Base-by-base conservation (phyloP, 2,888 invertebrate species). In the Acrobasis repandana region DNA sequence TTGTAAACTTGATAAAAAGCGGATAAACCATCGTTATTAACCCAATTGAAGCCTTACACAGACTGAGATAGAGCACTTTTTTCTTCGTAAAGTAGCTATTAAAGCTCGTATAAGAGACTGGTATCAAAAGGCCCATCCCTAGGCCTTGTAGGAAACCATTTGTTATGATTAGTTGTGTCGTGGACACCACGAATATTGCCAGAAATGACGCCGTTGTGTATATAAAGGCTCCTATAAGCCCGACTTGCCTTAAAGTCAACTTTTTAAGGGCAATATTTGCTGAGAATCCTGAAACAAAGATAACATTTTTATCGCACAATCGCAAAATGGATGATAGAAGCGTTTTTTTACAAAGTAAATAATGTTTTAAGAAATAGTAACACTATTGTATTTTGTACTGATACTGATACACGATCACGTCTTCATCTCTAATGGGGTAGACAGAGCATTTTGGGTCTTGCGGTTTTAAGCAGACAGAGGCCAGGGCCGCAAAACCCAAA, bases 81-180 rank as follows among this genome's bases (percentile, higher is more conserved):
- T 93, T 95, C 82, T 94, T 93, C 16, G 95, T 94, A 69, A 96
- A 96, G 72, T 95, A 96, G 64, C 94, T 93, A 73, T 96, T 96
- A 71, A 96, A 95, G 62, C 95, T 94, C 0, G 96, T 95, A 70
- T 95, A 95, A 0, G 94, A 92, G 47, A 95, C 93, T n/a, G 96
- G 95, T 69, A 96, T 92, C 71, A 96, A 94, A 4, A 96, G 78
- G 0, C 96, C 96, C 78, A 95, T 93, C 60, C 95, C 96, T 28
- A 92, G 72, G 71, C 94, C 94, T 85, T 94, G 94, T 8, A 95
- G 79, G 64, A 95, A 80, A 61, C 95, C 94, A 83, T 94, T 95
- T 20, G 95, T 93, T 61, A 95, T 73, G 50, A 95, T 91, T 71
- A 96, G 82, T 70, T 95, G 94, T 59, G 92, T 86, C 48, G 95